Conservation (phyloP, 2,113 vertebrate species). For the Calidris pugnax region DNA sequence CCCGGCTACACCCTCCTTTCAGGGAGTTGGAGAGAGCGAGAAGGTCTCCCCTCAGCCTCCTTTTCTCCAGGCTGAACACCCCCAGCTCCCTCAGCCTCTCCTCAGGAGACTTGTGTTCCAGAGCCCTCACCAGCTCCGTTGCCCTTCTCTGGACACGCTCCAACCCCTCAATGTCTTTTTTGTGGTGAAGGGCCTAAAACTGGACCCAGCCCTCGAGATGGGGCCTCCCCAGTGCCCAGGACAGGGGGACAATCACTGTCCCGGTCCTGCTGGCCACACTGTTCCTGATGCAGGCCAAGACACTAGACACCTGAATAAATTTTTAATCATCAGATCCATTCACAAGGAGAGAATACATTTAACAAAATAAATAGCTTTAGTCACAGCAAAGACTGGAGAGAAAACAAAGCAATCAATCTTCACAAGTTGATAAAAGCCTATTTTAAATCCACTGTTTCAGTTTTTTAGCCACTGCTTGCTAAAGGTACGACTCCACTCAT, state of each 20-base stretch:
- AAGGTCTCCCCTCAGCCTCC: not conserved
- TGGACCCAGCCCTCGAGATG: no score
- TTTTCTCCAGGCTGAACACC: not conserved
- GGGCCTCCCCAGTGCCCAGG: not conserved
- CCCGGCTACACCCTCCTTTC: not conserved
- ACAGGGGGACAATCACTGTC: not conserved
- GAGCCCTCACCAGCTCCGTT: no score
- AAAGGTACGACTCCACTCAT: not conserved
- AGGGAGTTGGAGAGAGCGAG: accelerated
- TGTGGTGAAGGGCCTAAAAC: not conserved
- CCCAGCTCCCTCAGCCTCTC: not conserved
- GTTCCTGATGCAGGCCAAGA: not conserved
- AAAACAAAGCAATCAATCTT: not conserved
- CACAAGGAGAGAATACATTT: not conserved
- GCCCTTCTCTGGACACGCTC: not conserved
- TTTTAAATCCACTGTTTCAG: not conserved
- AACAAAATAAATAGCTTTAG: not conserved
- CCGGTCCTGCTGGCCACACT: not conserved
- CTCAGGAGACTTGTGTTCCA: not conserved
- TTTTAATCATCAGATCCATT: not conserved
- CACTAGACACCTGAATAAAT: not conserved
- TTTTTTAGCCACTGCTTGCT: not conserved
- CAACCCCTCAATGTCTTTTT: not conserved
- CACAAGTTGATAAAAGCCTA: not conserved
- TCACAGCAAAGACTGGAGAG: not conserved